Percentiles rank a stretch among this genome's conserved stretches.
Conservation (phyloP, 1,140 invertebrate genomes). For the Pentalonia nigronervosa region DNA sequence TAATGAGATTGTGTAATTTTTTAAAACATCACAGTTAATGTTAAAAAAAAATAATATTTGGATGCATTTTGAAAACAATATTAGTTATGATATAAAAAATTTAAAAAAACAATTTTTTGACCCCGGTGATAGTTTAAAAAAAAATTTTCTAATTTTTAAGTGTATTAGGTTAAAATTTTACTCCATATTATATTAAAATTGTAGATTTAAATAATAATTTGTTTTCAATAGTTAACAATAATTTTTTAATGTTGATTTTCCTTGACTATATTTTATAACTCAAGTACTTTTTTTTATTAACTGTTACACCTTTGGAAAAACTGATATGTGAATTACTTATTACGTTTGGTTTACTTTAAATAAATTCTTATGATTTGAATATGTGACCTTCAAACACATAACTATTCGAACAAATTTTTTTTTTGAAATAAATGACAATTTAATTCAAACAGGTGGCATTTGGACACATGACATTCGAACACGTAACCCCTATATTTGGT, state of each 20-base stretch:
- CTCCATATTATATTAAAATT: not conserved
- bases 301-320: not conserved
- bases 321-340: not conserved
- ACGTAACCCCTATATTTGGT: no score
- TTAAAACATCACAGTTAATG: no score
- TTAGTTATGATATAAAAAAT: not conserved
- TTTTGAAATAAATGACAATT: no score
- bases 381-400: not conserved
- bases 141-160: not conserved
- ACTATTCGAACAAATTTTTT: no score
- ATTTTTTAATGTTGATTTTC: not conserved
- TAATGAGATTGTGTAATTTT: no score
- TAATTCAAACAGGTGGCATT: no score
- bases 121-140: not conserved
- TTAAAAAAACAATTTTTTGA: not conserved
- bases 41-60: not conserved
- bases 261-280: not conserved
- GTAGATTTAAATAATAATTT: no score
- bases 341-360: not conserved
- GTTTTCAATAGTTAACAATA: not conserved
- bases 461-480: no score
- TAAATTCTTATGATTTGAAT: not conserved
- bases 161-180: not conserved
- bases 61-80: not conserved
- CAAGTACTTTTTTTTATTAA: not conserved